Evolutionary conservation across 2,797 vertebrate species (phyloP).

Genomic region (Eidolon dupreanum): DNA sequence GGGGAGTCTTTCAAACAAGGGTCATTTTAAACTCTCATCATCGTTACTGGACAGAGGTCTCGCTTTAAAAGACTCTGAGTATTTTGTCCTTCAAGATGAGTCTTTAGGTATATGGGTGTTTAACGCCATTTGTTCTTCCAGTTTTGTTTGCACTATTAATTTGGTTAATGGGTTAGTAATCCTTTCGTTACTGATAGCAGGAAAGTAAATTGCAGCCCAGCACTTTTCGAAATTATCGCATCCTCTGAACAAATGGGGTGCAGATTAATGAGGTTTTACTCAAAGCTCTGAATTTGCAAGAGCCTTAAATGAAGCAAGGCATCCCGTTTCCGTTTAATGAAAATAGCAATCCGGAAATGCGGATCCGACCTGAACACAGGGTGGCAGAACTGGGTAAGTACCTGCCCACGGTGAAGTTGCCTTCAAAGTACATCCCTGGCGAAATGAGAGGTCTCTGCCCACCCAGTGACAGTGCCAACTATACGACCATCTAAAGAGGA

Average conservation of each 20-base stretch:
- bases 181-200: conserved; percentile 60
- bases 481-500: background rate
- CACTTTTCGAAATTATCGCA: conserved; percentile 64
- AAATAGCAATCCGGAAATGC: conserved; percentile 49
- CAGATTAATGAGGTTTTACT: conserved; percentile 72
- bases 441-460: background rate
- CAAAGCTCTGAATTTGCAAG: conserved; percentile 34
- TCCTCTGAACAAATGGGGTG: conserved; percentile 63
- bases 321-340: conserved; percentile 53
- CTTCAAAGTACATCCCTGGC: background rate
- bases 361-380: conserved; percentile 5
- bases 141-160: conserved; percentile 72
- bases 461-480: background rate
- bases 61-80: conserved; percentile 9
- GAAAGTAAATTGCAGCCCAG: conserved; percentile 61
- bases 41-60: background rate
- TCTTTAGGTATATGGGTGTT: conserved; percentile 40
- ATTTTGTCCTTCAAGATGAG: background rate
- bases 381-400: background rate
- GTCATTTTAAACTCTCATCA: background rate
- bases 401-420: background rate
- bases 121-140: conserved; percentile 60
- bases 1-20: background rate
- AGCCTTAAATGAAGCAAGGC: conserved; percentile 49
- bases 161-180: conserved; percentile 68